A percentile compares a stretch with the other conserved stretches of the same genome.
Evolutionary conservation across 2,113 vertebrate species (phyloP).

Genomic region (Dinomys branickii): DNA sequence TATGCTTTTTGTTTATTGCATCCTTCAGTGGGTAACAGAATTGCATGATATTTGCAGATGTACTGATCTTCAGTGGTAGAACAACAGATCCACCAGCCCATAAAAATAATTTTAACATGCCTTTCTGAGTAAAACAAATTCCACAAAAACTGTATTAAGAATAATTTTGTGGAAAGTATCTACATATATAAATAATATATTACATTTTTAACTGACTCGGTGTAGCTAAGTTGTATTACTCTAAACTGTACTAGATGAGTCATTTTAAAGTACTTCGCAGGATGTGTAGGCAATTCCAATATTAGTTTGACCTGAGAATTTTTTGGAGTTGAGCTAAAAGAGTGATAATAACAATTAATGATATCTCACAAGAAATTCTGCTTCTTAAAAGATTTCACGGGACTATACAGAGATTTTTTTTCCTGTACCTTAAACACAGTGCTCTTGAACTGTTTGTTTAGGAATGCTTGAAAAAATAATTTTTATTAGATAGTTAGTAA

Average conservation of each 20-base stretch:
- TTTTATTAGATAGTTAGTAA: neutral
- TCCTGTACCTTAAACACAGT: neutral
- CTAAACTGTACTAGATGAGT: neutral
- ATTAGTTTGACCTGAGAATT: neutral
- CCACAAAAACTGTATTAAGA: neutral
- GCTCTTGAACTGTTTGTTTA: neutral
- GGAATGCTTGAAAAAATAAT: constrained; percentile 48
- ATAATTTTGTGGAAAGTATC: constrained; percentile 15
- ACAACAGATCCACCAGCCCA: neutral
- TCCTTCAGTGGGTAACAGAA: neutral
- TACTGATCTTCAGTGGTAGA: neutral
- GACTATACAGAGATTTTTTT: neutral
- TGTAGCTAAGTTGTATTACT: neutral
- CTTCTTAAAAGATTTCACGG: neutral
- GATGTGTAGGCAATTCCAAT: neutral
- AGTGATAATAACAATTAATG: neutral
- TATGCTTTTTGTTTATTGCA: neutral
- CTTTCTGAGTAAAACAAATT: constrained; percentile 11
- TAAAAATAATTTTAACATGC: neutral
- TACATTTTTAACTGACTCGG: neutral
- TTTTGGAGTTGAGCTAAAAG: constrained; percentile 17
- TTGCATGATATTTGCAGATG: neutral
- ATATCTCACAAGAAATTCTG: neutral
- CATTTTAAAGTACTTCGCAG: neutral
- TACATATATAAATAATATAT: neutral